Evolutionary conservation across 2,113 vertebrate genomes (phyloP), one percentile per base, ranked within the genome.

Genomic region (Scolopax mira): DNA sequence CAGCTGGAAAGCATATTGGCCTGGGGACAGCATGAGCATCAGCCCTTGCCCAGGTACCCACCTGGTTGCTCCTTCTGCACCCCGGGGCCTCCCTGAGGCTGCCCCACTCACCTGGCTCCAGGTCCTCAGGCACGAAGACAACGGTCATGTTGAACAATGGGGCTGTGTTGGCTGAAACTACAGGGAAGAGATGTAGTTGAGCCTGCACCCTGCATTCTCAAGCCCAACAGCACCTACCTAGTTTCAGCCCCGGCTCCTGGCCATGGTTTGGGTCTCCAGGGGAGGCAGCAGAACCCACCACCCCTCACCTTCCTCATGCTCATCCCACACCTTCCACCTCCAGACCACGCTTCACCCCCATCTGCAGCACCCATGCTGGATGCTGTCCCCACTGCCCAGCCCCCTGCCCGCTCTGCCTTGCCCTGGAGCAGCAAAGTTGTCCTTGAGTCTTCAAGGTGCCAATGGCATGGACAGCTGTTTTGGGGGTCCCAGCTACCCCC

Each of bases 111-210:
- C 96, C 24, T 78, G 85, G 3, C 65, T 92, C 30, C 73, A 95
- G 80, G 80, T 97, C 96, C 52, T 97, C 96, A 0, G 91, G 73
- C 77, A 97, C 91, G 0, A 80, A 64, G 80, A 93, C 51, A 0
- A 95, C 1, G 13, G 18, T 69, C 10, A 3, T 10, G 19, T 90
- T 72, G 73, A 96, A 44, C 35, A 64, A 52, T n/a, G 96, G 96
- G 30, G 61, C 39, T 16, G 93, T 67, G 86, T 97, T 97, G 44
- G 83, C 89, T 93, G 94, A 93, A 94, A 94, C 96, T 97, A 24
- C 27, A 87, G 67, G 51, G 21, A 60, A 27, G 18, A 48, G 61
- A 3, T 35, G 27, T n/a, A n/a, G 37, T 75, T 84, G 77, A 93
- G 75, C 75, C 6, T 2, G 8, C 11, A 44, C 15, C 41, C 60